A percentile compares a stretch with the other conserved stretches of the same genome.
Evolutionary conservation across 2,797 vertebrate species (phyloP).

Genomic region (Gorsachius magnificus): DNA sequence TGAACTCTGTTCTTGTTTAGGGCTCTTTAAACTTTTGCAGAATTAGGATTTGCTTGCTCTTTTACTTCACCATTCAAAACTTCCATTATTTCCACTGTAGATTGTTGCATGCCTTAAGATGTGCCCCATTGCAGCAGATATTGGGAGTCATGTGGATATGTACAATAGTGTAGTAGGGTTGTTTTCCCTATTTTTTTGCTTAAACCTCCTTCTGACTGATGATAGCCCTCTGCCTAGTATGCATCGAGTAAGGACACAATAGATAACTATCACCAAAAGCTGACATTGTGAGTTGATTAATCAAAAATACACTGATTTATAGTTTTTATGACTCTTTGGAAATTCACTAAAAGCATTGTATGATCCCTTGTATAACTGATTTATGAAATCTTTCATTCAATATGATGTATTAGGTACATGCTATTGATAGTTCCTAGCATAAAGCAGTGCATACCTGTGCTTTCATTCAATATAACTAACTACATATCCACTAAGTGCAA

Average conservation of each 20-base stretch:
- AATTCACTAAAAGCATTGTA: constrained; percentile 64
- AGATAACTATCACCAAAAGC: background rate
- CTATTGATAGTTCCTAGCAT: background rate
- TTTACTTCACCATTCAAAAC: background rate
- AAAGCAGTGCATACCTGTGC: background rate
- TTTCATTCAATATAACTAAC: constrained; percentile 22
- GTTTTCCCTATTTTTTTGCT: background rate
- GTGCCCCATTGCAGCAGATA: background rate
- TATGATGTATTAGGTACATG: constrained; percentile 43
- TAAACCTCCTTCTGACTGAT: background rate
- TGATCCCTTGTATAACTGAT: constrained; percentile 57
- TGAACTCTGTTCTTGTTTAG: background rate
- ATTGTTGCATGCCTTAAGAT: background rate
- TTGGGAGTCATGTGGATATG: background rate
- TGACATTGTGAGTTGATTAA: background rate
- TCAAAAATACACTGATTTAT: constrained; percentile 11
- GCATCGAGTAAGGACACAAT: background rate
- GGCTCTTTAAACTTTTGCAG: background rate
- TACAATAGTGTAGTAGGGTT: background rate
- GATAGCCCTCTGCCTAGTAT: background rate
- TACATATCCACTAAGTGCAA: constrained; percentile 20
- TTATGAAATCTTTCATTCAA: constrained; percentile 66
- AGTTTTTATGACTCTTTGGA: constrained; percentile 30
- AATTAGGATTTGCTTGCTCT: background rate
- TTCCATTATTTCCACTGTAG: background rate